Conservation (phyloP, 2,888 invertebrate genomes). For the Conistra vaccinii region DNA sequence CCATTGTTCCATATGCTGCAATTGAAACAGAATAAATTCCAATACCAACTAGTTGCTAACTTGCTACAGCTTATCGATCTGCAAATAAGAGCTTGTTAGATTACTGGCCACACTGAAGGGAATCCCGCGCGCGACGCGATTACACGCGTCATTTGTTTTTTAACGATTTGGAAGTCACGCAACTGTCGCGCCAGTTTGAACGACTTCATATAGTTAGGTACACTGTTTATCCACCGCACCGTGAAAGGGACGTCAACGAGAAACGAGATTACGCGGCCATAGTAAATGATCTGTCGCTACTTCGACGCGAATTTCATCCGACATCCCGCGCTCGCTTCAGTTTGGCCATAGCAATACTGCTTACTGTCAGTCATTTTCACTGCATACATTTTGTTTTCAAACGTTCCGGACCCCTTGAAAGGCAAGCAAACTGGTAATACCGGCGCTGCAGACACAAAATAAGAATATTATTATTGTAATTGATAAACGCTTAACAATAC, state of each 20-base stretch:
- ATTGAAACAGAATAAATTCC: slow-evolving; percentile 30
- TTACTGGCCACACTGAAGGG: neutral
- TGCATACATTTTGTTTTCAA: slow-evolving; percentile 69
- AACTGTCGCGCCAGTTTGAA: neutral
- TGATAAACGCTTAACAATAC: neutral
- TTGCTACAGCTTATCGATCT: neutral
- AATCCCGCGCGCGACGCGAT: neutral
- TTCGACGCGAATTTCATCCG: too few relatives aligned
- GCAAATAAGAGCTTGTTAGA: neutral
- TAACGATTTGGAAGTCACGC: too few relatives aligned
- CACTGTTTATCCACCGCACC: too few relatives aligned
- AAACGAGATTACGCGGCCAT: too few relatives aligned
- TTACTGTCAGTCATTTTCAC: slow-evolving; percentile 78
- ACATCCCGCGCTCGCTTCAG: neutral
- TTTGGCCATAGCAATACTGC: slow-evolving; percentile 6
- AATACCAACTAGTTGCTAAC: neutral
- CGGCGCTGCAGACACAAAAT: slow-evolving; percentile 63
- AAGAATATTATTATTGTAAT: neutral
- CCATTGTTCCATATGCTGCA: slow-evolving; percentile 72
- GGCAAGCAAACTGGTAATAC: slow-evolving; percentile 79
- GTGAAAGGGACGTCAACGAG: too few relatives aligned
- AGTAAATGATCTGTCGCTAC: too few relatives aligned
- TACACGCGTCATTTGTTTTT: neutral
- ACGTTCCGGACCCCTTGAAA: slow-evolving; percentile 68
- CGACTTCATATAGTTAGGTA: too few relatives aligned